Percentiles rank a stretch among this genome's conserved stretches.
phyloP scores from a whole-genome alignment of 2,888 invertebrate genomes.

The Chromoteleia sp. region DNA sequence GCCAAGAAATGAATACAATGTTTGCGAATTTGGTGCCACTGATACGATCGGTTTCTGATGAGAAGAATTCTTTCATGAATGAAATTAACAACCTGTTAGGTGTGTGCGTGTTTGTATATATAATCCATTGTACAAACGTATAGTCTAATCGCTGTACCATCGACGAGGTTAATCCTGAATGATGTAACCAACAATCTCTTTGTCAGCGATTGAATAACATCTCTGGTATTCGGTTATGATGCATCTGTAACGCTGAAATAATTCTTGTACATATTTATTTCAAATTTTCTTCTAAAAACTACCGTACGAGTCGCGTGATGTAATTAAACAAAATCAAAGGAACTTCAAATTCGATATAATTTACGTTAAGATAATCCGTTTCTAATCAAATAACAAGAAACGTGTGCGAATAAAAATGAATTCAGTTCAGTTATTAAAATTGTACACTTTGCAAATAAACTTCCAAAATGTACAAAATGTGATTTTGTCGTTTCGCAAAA shows the following conservation, averaged over 20 bases:
- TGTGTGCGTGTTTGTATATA: conserved; percentile 18
- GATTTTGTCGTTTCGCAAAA: too few relatives aligned
- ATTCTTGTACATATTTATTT: too few relatives aligned
- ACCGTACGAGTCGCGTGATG: too few relatives aligned
- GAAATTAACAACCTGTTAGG: conserved; percentile 26
- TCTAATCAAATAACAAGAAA: too few relatives aligned
- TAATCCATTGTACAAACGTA: conserved; percentile 72
- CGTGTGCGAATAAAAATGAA: too few relatives aligned
- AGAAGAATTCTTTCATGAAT: conserved; percentile 42
- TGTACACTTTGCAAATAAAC: too few relatives aligned
- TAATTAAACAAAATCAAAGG: too few relatives aligned
- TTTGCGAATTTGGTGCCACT: conserved; percentile 10
- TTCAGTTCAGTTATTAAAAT: too few relatives aligned
- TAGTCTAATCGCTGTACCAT: conserved; percentile 72
- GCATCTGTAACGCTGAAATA: conserved; percentile 15
- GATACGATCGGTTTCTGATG: conserved; percentile 14
- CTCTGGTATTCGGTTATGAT: conserved; percentile 56
- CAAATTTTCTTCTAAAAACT: too few relatives aligned
- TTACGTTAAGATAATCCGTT: too few relatives aligned
- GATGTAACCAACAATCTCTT: conserved; percentile 71
- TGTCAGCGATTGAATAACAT: conserved; percentile 69
- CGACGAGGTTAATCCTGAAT: conserved; percentile 72
- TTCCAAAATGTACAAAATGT: too few relatives aligned
- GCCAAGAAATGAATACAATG: neutral
- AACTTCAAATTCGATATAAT: too few relatives aligned